These are phyloP conservation scores for Sceloporus undulatus DNA, from an alignment of 2,113 vertebrate genomes.

Conservation along the genomic window DNA sequence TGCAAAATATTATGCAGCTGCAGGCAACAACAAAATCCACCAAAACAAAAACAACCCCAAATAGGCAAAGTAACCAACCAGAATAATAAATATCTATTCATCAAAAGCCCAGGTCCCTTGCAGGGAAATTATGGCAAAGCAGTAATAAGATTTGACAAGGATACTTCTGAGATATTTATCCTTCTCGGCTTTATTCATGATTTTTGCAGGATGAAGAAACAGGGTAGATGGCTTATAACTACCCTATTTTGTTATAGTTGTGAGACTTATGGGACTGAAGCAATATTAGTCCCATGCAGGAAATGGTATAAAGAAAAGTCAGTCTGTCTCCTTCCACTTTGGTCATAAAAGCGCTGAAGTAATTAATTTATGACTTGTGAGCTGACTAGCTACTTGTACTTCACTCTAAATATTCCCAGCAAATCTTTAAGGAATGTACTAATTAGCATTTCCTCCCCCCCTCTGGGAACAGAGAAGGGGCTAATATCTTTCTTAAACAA, in stretches of 20 bases:
- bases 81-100: constrained; percentile 29
- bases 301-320: constrained; percentile 34
- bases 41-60: constrained; percentile 23
- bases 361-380: constrained; percentile 56
- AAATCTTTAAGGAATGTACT: constrained; percentile 26
- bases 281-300: constrained; percentile 46
- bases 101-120: constrained; percentile 13
- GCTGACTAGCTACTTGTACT: constrained; percentile 53
- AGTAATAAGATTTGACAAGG: constrained; percentile 10
- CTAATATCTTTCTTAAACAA: constrained; percentile 14
- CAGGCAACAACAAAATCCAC: neutral
- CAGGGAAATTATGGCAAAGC: constrained; percentile 33
- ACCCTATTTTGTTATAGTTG: constrained; percentile 33
- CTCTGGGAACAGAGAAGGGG: neutral
- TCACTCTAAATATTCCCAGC: constrained; percentile 26
- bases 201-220: constrained; percentile 37
- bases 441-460: constrained; percentile 27
- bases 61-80: neutral
- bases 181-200: neutral
- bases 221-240: constrained; percentile 7
- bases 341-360: constrained; percentile 29
- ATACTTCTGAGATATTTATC: constrained; percentile 39
- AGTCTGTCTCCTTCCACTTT: constrained; percentile 18
- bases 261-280: constrained; percentile 45
- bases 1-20: constrained; percentile 28